Base-by-base conservation (phyloP, 1,140 invertebrate genomes). In the Galendromus occidentalis region DNA sequence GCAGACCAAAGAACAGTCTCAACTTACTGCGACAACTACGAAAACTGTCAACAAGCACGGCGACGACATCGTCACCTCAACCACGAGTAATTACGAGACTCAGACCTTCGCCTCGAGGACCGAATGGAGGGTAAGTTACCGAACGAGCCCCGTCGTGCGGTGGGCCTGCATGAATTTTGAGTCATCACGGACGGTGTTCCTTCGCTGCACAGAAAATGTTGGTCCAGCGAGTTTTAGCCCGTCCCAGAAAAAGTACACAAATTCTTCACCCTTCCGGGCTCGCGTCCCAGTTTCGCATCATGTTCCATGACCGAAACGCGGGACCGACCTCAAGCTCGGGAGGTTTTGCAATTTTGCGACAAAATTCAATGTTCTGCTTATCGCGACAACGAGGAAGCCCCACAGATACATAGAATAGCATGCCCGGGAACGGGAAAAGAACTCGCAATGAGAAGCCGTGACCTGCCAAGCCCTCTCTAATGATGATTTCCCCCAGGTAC, bases 11-110 rank as follows among this genome's bases (percentile, higher is more conserved):
- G 95, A 99, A 76, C 95, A 98, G 75, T 93, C 90, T 14, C 95
- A 98, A 73, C 78, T 98, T 0, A 98, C 95, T 0, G 93, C 94
- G 0, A 98, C 94, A 0, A 98, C 94, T 0, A 98, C 96, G 0
- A 80, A 91, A 66, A 98, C 94, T 0, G 93, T 98, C 7, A 99
- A 98, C 77, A 99, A 98, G 75, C 95, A 98, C 73, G 95, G 95
- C 14, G 96, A 99, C 74, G 95, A 98, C 79, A 98, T 99, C 69
- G 98, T 99, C 66, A 97, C 94, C 0, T 90, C 90, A 0, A 99
- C 95, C 0, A 98, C 95, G 0, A 95, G 90, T 69, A 98, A 98
- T 76, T 98, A 98, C 70, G 96, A 99, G 77, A 94, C 91, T 0
- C 87, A 92, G 73, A 96, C 93, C 0, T 99, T 98, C 78, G 87